phyloP scores from a whole-genome alignment of 2,113 vertebrate species.

The Terrapene triunguis region DNA sequence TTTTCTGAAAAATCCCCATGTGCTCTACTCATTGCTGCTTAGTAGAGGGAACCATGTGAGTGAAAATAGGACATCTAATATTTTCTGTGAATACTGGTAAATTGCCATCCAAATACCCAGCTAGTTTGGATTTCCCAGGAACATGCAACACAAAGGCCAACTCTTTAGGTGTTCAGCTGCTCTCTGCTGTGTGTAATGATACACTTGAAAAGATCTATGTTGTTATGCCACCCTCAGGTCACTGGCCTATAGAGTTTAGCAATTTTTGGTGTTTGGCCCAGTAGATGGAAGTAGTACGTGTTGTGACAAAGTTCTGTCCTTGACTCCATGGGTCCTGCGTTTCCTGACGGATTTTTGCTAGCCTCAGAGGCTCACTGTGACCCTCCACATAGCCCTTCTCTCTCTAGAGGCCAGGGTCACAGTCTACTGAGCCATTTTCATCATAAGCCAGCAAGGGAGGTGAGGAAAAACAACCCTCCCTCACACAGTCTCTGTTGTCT shows the following conservation, averaged over 20 bases:
- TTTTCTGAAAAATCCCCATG: neutral
- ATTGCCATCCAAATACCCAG: too few species aligned
- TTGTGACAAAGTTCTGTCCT: too few species aligned
- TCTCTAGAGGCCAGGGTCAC: too few species aligned
- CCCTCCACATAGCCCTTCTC: too few species aligned
- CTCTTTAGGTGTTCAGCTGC: neutral
- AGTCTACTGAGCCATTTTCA: too few species aligned
- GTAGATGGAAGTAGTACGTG: neutral
- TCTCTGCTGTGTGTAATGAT: neutral
- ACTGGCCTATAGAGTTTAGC: neutral
- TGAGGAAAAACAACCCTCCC: too few species aligned
- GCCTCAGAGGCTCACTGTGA: too few species aligned
- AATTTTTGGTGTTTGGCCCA: neutral
- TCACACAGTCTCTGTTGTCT: too few species aligned
- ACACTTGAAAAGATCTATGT: neutral
- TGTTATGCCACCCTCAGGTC: neutral
- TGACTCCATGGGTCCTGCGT: too few species aligned
- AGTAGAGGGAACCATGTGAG: neutral
- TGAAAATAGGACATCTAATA: neutral
- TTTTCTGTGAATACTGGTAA: neutral
- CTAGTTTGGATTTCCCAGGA: neutral
- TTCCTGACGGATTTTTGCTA: too few species aligned
- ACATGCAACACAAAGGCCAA: neutral
- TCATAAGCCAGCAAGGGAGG: too few species aligned
- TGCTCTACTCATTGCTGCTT: neutral